Percentiles rank a stretch among this genome's conserved stretches.
Evolutionary conservation across 2,888 invertebrate species (phyloP).

Genomic region (Agonum fuliginosum): DNA sequence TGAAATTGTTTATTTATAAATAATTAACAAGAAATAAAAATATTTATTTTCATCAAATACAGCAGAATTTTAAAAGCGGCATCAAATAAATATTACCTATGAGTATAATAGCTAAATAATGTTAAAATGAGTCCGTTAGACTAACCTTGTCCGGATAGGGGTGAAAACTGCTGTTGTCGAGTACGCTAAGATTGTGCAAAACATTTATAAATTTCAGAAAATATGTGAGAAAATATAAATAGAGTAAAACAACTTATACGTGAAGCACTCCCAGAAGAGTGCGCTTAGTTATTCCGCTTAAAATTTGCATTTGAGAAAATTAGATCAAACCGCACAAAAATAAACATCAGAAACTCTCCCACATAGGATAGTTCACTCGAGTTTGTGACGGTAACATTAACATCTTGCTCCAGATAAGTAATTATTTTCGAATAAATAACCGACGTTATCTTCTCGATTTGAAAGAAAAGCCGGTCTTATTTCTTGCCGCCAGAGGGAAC

Average conservation of each 20-base stretch:
- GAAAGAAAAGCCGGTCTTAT: conserved; percentile 47
- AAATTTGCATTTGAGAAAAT: conserved; percentile 35
- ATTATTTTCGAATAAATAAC: conserved; percentile 53
- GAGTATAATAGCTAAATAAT: too few relatives aligned
- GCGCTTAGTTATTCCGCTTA: background rate
- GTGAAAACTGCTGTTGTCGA: too few relatives aligned
- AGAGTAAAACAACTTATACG: background rate
- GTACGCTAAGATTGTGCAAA: too few relatives aligned
- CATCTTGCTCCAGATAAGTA: conserved; percentile 16
- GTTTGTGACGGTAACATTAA: background rate
- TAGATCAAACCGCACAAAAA: conserved; percentile 7
- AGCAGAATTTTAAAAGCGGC: too few relatives aligned
- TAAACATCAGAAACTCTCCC: background rate
- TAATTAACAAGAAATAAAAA: too few relatives aligned
- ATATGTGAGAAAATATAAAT: too few relatives aligned
- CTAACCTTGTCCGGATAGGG: too few relatives aligned
- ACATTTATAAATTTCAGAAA: too few relatives aligned
- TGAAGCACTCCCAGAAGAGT: background rate
- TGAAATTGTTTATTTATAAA: too few relatives aligned
- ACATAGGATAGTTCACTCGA: background rate
- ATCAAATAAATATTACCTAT: too few relatives aligned
- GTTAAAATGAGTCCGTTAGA: too few relatives aligned
- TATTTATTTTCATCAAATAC: too few relatives aligned
- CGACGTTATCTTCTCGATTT: conserved; percentile 52
- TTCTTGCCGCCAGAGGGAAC: conserved; percentile 5